A percentile compares a stretch with the other conserved stretches of the same genome.
These are phyloP conservation scores for Drosophila infuscata DNA, from an alignment of 2,888 invertebrate species.

Conservation along the genomic window DNA sequence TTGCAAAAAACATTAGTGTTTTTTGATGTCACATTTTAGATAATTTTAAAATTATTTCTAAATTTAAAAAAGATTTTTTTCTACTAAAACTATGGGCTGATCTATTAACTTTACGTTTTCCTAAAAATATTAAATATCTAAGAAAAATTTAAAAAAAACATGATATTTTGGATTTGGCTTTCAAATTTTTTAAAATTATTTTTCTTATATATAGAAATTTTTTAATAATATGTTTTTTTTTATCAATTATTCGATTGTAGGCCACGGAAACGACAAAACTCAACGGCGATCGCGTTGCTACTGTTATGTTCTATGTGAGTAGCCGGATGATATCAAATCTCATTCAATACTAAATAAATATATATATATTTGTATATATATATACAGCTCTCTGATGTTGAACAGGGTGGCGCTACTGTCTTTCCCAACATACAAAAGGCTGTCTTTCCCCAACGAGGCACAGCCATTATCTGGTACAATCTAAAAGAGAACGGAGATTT, in stretches of 20 bases:
- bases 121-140: too few relatives aligned
- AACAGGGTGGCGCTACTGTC: constrained; percentile 98
- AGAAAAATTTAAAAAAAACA: too few relatives aligned
- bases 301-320: constrained; percentile 97
- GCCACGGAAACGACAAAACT: constrained; percentile 22
- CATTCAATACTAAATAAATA: background rate
- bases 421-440: constrained; percentile 94
- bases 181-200: background rate
- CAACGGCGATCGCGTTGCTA: constrained; percentile 96
- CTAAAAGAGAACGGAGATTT: constrained; percentile 66
- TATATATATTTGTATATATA: background rate
- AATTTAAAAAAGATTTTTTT: too few relatives aligned
- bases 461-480: constrained; percentile 84
- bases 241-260: constrained; percentile 36
- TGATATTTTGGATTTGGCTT: too few relatives aligned
- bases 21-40: too few relatives aligned
- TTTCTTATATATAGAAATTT: background rate
- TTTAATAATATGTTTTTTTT: background rate
- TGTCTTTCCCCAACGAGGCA: constrained; percentile 92
- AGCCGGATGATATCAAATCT: background rate
- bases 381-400: constrained; percentile 97
- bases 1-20: too few relatives aligned
- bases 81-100: too few relatives aligned
- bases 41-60: too few relatives aligned
- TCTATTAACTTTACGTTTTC: too few relatives aligned